These are phyloP conservation scores for Diaphora mendica DNA, from an alignment of 2,888 invertebrate species.

Conservation along the genomic window DNA sequence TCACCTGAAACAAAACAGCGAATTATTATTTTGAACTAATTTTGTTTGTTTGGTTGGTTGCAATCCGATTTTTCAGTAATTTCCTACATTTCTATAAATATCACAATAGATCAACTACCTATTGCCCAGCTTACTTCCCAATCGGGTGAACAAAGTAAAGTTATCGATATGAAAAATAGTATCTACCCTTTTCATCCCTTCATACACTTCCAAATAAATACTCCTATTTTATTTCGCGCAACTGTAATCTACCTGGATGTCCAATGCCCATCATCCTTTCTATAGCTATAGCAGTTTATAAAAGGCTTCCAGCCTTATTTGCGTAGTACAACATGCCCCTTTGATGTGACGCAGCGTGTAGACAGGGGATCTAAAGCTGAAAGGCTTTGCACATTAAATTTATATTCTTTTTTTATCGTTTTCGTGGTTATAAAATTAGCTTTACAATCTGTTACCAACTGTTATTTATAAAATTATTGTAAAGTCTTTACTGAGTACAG, in stretches of 20 bases:
- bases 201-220: background rate
- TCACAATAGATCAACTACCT: too few relatives aligned
- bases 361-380: constrained; percentile 28
- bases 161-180: background rate
- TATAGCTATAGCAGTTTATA: constrained; percentile 34
- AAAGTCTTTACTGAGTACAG: constrained; percentile 1
- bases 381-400: constrained; percentile 9
- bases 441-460: constrained; percentile 27
- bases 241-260: constrained; percentile 17
- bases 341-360: constrained; percentile 46
- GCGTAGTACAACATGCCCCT: constrained; percentile 42
- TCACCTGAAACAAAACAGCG: too few relatives aligned
- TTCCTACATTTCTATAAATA: too few relatives aligned
- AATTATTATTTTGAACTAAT: too few relatives aligned
- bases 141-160: background rate
- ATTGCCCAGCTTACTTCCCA: too few relatives aligned
- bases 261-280: constrained; percentile 26
- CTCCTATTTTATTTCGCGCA: constrained; percentile 20
- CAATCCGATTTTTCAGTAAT: too few relatives aligned
- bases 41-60: too few relatives aligned
- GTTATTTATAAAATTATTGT: constrained; percentile 19
- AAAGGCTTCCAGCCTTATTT: constrained; percentile 47
- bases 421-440: constrained; percentile 37
- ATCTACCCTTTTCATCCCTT: background rate
- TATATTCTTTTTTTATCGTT: constrained; percentile 32